Conservation (phyloP, 2,113 vertebrate genomes). For the Plestiodon gilberti region DNA sequence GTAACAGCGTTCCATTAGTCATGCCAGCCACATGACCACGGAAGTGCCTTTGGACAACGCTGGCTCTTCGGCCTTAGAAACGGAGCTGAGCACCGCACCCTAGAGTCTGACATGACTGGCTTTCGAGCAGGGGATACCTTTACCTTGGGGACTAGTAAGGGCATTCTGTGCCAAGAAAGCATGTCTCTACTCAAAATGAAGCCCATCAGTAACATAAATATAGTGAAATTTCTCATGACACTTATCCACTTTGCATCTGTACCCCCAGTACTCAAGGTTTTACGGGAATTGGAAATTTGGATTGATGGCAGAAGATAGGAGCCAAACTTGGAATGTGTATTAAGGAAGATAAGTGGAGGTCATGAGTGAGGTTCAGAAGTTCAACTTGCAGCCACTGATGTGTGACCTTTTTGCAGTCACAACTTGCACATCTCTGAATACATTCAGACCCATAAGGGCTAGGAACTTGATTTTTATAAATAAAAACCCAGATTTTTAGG, state of each 20-base stretch:
- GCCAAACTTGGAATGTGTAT: too few relatives aligned
- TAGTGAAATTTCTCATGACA: not conserved
- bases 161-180: accelerated
- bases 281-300: not conserved
- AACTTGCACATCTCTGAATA: not conserved
- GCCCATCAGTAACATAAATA: not conserved
- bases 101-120: too few relatives aligned
- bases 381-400: not conserved
- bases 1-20: too few relatives aligned
- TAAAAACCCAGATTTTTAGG: not conserved
- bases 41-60: too few relatives aligned
- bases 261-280: not conserved
- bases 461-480: not conserved
- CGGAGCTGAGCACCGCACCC: too few relatives aligned
- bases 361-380: not conserved
- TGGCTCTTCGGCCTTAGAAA: too few relatives aligned
- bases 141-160: not conserved
- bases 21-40: too few relatives aligned
- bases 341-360: not conserved
- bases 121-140: too few relatives aligned
- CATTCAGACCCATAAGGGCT: not conserved
- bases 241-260: not conserved
- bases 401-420: not conserved
- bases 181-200: not conserved
- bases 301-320: not conserved